phyloP scores from a whole-genome alignment of 53 echinoderm and acorn worm genomes.

The Patiria pectinifera region DNA sequence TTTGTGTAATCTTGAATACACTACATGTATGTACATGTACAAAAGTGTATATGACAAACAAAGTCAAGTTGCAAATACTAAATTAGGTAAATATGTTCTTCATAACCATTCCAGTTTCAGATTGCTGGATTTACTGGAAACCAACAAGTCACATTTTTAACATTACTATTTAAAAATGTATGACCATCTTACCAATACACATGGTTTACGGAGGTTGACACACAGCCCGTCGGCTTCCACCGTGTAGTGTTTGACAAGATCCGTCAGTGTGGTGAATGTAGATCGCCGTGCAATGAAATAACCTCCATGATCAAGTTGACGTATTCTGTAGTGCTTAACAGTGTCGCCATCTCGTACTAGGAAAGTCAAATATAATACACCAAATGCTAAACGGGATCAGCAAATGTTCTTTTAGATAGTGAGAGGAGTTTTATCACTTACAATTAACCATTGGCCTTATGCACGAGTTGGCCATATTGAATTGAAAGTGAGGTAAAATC shows the following conservation, averaged over 20 bases:
- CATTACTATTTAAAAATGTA: not conserved
- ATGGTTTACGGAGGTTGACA: slow-evolving; percentile 93
- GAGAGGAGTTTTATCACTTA: not conserved
- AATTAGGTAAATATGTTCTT: no score
- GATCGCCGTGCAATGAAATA: slow-evolving; percentile 94
- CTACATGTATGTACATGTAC: no score
- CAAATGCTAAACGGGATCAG: not conserved
- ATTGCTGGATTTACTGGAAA: not conserved
- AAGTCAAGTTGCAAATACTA: no score
- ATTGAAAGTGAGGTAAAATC: no score
- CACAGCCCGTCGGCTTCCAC: slow-evolving; percentile 95
- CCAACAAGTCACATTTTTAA: not conserved
- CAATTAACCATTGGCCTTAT: no score
- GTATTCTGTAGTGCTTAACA: slow-evolving; percentile 96
- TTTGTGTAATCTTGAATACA: no score
- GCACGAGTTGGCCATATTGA: no score
- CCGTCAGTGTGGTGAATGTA: slow-evolving; percentile 86
- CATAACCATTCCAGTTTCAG: no score
- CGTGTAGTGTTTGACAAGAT: slow-evolving; percentile 90
- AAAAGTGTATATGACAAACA: no score
- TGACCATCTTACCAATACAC: slow-evolving; percentile 83
- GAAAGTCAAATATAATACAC: not conserved
- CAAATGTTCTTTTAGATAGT: not conserved
- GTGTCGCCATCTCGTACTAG: slow-evolving; percentile 99
- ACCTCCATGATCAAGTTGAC: slow-evolving; percentile 92